A percentile compares a stretch with the other conserved stretches of the same genome.
phyloP scores from a whole-genome alignment of 2,888 invertebrate species.

The Rhabditoides inermis region DNA sequence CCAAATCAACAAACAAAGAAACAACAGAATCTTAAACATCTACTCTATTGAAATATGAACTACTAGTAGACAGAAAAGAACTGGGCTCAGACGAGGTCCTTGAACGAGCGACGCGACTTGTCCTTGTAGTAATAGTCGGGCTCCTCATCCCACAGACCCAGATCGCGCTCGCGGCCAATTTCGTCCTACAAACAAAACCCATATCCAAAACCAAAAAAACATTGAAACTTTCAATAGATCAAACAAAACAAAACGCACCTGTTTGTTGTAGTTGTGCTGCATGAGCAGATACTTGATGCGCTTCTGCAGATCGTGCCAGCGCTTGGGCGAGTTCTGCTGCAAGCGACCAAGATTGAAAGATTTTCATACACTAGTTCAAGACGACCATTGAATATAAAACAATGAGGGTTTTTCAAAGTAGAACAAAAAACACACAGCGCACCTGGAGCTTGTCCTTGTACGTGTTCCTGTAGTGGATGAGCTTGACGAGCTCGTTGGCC shows the following conservation, averaged over 20 bases:
- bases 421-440: background rate
- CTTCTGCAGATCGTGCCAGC: slow-evolving; percentile 51
- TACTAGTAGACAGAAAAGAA: slow-evolving; percentile 6
- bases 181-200: slow-evolving; percentile 36
- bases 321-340: slow-evolving; percentile 41
- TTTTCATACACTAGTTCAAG: too few species aligned
- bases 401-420: too few species aligned
- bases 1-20: too few species aligned
- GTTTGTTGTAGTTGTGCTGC: slow-evolving; percentile 51
- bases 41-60: too few species aligned
- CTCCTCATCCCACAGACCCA: slow-evolving; percentile 51
- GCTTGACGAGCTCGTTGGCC: slow-evolving; percentile 51
- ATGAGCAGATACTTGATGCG: slow-evolving; percentile 49
- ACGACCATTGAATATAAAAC: too few species aligned
- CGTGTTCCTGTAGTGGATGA: slow-evolving; percentile 50
- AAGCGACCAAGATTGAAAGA: too few species aligned
- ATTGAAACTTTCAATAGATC: background rate
- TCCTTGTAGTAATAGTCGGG: slow-evolving; percentile 52
- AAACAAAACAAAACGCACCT: slow-evolving; percentile 11
- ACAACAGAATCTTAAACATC: too few species aligned
- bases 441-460: slow-evolving; percentile 43
- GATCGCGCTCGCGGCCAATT: slow-evolving; percentile 41
- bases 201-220: background rate
- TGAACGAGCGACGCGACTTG: slow-evolving; percentile 45
- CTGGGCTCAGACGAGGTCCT: slow-evolving; percentile 32